phyloP scores from a whole-genome alignment of 1,140 invertebrate species.

The Pentalonia nigronervosa region DNA sequence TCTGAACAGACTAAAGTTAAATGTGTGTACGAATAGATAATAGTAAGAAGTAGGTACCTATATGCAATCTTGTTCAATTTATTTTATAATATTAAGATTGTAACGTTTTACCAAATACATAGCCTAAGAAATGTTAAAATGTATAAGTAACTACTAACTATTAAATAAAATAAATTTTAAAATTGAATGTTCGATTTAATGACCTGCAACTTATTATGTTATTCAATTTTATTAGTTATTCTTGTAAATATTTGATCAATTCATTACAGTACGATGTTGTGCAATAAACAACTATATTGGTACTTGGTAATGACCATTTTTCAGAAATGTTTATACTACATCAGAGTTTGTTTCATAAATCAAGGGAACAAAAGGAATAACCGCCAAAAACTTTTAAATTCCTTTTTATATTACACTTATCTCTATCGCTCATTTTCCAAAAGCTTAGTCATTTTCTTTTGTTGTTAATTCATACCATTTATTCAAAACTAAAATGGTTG shows the following conservation, averaged over 20 bases:
- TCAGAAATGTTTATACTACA: background rate
- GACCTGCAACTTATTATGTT: background rate
- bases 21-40: background rate
- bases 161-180: background rate
- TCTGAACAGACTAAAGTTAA: background rate
- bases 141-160: background rate
- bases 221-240: background rate
- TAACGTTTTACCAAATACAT: too few relatives aligned
- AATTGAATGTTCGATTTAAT: background rate
- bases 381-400: background rate
- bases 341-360: background rate
- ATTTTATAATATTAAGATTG: too few relatives aligned
- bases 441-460: slow-evolving; percentile 34
- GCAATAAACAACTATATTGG: background rate
- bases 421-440: background rate
- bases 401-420: background rate
- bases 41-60: background rate
- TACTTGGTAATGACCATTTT: background rate
- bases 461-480: background rate
- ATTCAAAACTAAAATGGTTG: background rate
- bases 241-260: too few relatives aligned
- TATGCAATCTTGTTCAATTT: background rate
- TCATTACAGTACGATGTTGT: background rate
- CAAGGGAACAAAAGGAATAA: background rate
- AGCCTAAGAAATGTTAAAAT: too few relatives aligned